These are phyloP conservation scores for Bucco capensis DNA, from an alignment of 2,113 vertebrate genomes.

Conservation along the genomic window DNA sequence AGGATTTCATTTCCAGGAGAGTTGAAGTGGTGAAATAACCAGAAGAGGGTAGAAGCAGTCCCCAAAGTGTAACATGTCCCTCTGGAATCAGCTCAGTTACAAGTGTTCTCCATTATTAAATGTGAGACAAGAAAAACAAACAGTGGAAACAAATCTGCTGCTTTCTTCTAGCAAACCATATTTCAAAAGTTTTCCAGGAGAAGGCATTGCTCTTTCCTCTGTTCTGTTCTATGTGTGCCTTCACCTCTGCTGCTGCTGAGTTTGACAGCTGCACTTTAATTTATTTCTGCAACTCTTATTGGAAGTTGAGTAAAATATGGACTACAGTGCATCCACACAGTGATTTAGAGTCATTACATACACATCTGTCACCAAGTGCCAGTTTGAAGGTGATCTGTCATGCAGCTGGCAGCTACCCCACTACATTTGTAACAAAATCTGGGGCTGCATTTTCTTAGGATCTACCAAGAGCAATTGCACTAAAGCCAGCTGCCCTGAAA, in stretches of 20 bases:
- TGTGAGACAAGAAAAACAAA: not conserved
- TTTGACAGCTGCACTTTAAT: conserved; percentile 63
- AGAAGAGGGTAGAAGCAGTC: not conserved
- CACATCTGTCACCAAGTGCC: conserved; percentile 39
- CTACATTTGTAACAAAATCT: not conserved
- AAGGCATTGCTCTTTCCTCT: not conserved
- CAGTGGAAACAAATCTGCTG: not conserved
- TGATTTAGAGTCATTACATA: conserved; percentile 30
- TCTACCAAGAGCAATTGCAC: not conserved
- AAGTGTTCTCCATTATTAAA: not conserved
- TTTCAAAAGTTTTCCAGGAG: not conserved
- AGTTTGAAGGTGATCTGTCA: conserved; percentile 40
- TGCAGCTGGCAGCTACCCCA: not conserved
- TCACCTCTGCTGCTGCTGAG: conserved; percentile 54
- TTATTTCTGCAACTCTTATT: conserved; percentile 53
- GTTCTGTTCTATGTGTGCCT: not conserved
- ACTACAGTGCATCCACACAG: not conserved
- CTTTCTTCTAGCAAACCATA: not conserved
- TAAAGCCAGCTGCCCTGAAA: not conserved
- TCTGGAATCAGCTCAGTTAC: not conserved
- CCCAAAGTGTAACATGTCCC: not conserved
- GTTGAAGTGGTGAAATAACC: not conserved
- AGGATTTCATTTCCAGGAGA: not conserved
- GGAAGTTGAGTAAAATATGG: conserved; percentile 43
- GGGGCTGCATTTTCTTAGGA: conserved; percentile 1